Percentiles rank a stretch among this genome's conserved stretches.
Evolutionary conservation across 2,888 invertebrate genomes (phyloP).

Genomic region (Dusona sp.): DNA sequence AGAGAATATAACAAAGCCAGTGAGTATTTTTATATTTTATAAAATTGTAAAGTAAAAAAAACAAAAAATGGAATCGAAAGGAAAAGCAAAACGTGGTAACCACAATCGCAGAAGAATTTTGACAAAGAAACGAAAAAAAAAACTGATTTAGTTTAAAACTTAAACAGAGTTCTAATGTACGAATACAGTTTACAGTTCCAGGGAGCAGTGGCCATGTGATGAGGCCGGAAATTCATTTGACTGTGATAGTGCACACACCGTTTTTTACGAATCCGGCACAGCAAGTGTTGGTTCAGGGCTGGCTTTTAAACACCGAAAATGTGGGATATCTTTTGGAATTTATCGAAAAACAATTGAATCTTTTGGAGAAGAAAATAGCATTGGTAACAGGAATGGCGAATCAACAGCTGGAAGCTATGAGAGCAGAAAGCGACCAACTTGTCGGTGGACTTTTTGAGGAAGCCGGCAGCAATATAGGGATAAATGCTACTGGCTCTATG

Average conservation of each 20-base stretch:
- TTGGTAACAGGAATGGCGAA: slow-evolving; percentile 86
- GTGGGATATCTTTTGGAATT: slow-evolving; percentile 86
- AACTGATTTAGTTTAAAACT: slow-evolving; percentile 7
- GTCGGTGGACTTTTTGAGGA: slow-evolving; percentile 87
- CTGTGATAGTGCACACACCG: slow-evolving; percentile 92
- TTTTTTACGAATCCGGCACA: slow-evolving; percentile 90
- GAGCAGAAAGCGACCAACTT: slow-evolving; percentile 86
- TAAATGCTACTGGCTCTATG: slow-evolving; percentile 82
- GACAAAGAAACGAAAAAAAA: background rate
- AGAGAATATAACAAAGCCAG: slow-evolving; percentile 86
- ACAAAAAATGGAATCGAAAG: background rate
- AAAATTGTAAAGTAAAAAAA: background rate
- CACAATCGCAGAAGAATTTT: background rate
- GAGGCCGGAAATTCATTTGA: slow-evolving; percentile 89
- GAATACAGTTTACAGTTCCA: slow-evolving; percentile 88
- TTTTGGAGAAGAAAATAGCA: slow-evolving; percentile 88
- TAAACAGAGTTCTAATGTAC: slow-evolving; percentile 35
- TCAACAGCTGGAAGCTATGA: slow-evolving; percentile 86
- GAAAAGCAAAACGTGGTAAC: background rate
- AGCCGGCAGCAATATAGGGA: slow-evolving; percentile 81
- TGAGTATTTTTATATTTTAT: slow-evolving; percentile 78
- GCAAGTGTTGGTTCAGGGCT: slow-evolving; percentile 90
- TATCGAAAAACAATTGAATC: slow-evolving; percentile 87
- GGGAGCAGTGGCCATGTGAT: slow-evolving; percentile 87
- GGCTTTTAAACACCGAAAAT: slow-evolving; percentile 87